Evolutionary conservation across 2,797 vertebrate genomes (phyloP), one percentile per base, ranked within the genome.

Genomic region (Acridotheres tristis): DNA sequence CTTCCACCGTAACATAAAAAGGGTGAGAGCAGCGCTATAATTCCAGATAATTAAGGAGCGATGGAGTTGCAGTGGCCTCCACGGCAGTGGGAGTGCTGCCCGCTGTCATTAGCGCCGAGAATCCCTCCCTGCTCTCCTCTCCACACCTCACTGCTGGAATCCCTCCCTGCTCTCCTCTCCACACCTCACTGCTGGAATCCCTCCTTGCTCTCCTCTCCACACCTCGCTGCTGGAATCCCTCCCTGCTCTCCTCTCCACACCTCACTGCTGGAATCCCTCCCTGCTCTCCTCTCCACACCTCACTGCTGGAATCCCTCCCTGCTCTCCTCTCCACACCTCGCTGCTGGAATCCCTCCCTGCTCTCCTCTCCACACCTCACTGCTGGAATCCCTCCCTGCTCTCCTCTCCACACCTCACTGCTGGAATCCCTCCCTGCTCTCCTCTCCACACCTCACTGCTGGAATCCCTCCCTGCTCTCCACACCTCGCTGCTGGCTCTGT

Each of bases 21-120:
- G 93, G 91, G 95, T 36, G 78, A 94, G 90, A 97, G 89, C 29
- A 38, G 94, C 0, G 10, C 95, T 95, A 93, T 97, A 96, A 97
- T 97, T 97, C 96, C 97, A 96, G 96, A 97, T 97, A 97, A 97
- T 98, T 97, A 98, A 97, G 95, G 97, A 97, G 92, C 4, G 1
- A 94, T 89, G 2, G 32, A 94, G 96, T 86, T 89, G 67, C 66
- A 69, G 91, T 40, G 68, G 67, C 91, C 81, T 85, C 20, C 53
- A 57, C 27, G 7, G 94, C 3, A 3, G 22, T 21, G 85, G 96
- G 95, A 97, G 78, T 8, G 69, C 72, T 57, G 96, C 94, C 94
- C 16, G 16, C 95, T 73, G 93, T 88, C 94, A 85, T 94, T 75
- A 89, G 72, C 4, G 0, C 85, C 0, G 50, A 12, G 57, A 55